These are phyloP conservation scores for Apistogramma diplotaenia DNA, from an alignment of 2,113 vertebrate species.

Conservation along the genomic window DNA sequence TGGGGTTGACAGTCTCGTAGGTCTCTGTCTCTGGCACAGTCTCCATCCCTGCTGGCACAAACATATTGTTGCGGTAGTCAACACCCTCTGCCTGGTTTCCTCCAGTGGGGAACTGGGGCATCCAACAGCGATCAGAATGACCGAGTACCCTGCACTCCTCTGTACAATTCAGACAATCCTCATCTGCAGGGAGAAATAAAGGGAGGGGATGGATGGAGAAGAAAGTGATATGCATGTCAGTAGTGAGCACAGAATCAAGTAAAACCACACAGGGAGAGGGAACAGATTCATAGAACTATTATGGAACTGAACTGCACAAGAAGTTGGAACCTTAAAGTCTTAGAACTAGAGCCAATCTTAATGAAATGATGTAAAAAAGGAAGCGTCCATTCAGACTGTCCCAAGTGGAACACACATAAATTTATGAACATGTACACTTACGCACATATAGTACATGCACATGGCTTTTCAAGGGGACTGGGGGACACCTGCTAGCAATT, in stretches of 20 bases:
- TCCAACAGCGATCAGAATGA: constrained; percentile 99
- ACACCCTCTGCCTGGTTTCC: constrained; percentile 93
- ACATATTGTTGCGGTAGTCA: constrained; percentile 99
- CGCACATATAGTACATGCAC: constrained; percentile 6
- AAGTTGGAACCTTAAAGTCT: constrained; percentile 14
- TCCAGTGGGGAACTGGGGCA: constrained; percentile 94
- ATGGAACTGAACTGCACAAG: constrained; percentile 33
- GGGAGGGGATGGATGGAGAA: constrained; percentile 15
- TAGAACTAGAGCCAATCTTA: constrained; percentile 3
- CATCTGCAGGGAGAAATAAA: constrained; percentile 82
- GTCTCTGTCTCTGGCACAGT: constrained; percentile 90
- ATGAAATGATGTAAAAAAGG: constrained; percentile 19
- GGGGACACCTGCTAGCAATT: constrained; percentile 72
- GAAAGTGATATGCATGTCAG: constrained; percentile 20
- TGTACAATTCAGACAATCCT: constrained; percentile 98
- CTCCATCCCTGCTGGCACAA: constrained; percentile 94
- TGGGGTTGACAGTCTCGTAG: constrained; percentile 93
- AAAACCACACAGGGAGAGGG: constrained; percentile 6
- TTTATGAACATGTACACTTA: constrained; percentile 20
- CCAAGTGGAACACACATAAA: constrained; percentile 19
- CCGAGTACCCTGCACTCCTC: constrained; percentile 98
- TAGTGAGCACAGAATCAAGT: neutral
- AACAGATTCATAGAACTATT: constrained; percentile 31
- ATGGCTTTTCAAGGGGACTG: constrained; percentile 53
- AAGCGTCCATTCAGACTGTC: constrained; percentile 19